Percentiles rank a stretch among this genome's conserved stretches.
Conservation (phyloP, 2,797 vertebrate genomes). For the Rousettus madagascariensis region DNA sequence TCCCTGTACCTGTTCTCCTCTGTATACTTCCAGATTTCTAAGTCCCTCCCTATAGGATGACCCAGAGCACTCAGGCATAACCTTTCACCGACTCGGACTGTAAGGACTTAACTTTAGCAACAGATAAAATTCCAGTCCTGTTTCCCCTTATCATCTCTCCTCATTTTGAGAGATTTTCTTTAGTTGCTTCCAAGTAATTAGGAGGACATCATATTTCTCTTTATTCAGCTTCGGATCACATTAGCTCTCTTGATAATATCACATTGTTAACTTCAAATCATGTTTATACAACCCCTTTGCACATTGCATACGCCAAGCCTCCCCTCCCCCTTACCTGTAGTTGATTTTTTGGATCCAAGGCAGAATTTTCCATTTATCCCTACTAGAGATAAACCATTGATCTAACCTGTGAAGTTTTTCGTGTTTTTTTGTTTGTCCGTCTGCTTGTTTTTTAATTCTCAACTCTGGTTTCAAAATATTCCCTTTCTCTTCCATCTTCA, state of each 20-base stretch:
- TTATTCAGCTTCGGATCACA: neutral
- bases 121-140: neutral
- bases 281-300: neutral
- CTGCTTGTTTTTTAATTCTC: neutral
- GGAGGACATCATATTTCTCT: neutral
- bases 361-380: neutral
- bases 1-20: neutral
- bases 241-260: neutral
- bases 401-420: neutral
- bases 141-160: neutral
- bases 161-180: neutral
- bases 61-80: neutral
- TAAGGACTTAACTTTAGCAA: neutral
- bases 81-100: neutral
- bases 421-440: neutral
- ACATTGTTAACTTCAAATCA: neutral
- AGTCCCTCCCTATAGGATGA: neutral
- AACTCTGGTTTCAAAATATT: neutral
- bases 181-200: neutral
- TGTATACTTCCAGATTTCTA: neutral
- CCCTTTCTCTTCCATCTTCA: neutral
- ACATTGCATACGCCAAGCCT: neutral
- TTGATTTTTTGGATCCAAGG: neutral
- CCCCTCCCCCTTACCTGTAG: neutral
- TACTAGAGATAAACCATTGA: neutral